Conservation (phyloP, 2,888 invertebrate species). For the Lysandra bellargus region DNA sequence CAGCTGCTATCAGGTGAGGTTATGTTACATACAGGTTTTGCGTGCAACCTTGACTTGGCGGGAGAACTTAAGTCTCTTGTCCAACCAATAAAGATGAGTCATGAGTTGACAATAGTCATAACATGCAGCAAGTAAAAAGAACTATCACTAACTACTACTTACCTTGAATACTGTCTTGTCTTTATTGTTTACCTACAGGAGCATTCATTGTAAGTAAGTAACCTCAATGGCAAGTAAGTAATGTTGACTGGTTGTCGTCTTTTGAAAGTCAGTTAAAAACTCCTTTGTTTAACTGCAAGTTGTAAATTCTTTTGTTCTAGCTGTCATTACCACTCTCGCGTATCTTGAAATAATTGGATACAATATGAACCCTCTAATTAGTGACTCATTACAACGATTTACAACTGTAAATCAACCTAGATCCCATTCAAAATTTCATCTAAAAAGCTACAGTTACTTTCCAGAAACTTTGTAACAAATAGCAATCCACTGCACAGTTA, state of each 20-base stretch:
- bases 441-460: not conserved
- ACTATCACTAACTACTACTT: not conserved
- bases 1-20: conserved; percentile 94
- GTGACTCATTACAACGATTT: not conserved
- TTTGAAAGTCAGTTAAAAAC: not conserved
- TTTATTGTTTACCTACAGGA: not conserved
- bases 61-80: not conserved
- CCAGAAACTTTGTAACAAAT: not conserved
- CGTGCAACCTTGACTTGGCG: not conserved
- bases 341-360: not conserved
- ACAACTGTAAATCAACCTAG: not conserved
- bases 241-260: not conserved
- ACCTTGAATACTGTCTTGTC: not conserved
- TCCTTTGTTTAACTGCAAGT: not conserved
- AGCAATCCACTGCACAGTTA: not conserved
- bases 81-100: not conserved
- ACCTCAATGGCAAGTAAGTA: not conserved
- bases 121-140: not conserved
- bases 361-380: not conserved
- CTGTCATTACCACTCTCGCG: not conserved
- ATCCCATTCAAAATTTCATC: not conserved
- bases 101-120: not conserved
- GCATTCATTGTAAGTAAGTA: not conserved
- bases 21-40: not conserved
- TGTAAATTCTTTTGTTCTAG: not conserved